These are phyloP conservation scores for Digitonthophagus gazella DNA, from an alignment of 2,888 invertebrate species.

Conservation along the genomic window DNA sequence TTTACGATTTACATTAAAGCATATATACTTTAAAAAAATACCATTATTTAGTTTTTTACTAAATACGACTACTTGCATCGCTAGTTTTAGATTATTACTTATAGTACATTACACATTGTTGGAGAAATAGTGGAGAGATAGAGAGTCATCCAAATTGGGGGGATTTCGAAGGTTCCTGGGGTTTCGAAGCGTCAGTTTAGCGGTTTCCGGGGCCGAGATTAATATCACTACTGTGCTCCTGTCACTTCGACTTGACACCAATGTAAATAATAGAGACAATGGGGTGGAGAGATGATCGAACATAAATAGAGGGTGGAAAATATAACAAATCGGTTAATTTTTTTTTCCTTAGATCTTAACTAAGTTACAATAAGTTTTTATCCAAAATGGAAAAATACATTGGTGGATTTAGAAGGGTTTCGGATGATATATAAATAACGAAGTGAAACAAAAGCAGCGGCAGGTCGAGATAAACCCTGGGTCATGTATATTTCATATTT, in stretches of 20 bases:
- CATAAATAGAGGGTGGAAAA: no score
- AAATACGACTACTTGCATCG: no score
- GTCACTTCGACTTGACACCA: background rate
- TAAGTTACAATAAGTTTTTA: background rate
- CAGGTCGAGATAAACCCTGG: constrained; percentile 8
- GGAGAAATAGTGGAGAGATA: no score
- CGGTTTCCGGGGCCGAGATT: background rate
- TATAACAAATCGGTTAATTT: background rate
- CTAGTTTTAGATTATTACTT: background rate
- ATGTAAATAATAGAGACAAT: background rate
- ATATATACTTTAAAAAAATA: no score
- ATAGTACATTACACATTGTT: background rate
- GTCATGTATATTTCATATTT: constrained; percentile 25
- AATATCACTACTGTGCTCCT: background rate
- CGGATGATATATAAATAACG: background rate
- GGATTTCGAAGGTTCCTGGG: no score
- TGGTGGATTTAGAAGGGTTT: no score
- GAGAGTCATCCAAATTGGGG: background rate
- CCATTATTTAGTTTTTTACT: no score
- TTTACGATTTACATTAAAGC: no score
- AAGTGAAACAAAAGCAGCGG: background rate
- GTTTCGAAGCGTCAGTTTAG: background rate
- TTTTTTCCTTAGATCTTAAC: background rate
- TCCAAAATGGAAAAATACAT: constrained; percentile 1
- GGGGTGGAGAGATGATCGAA: no score